Evolutionary conservation across 2,797 vertebrate genomes (phyloP), one percentile per base, ranked within the genome.

Genomic region (Scomberomorus guttatus): DNA sequence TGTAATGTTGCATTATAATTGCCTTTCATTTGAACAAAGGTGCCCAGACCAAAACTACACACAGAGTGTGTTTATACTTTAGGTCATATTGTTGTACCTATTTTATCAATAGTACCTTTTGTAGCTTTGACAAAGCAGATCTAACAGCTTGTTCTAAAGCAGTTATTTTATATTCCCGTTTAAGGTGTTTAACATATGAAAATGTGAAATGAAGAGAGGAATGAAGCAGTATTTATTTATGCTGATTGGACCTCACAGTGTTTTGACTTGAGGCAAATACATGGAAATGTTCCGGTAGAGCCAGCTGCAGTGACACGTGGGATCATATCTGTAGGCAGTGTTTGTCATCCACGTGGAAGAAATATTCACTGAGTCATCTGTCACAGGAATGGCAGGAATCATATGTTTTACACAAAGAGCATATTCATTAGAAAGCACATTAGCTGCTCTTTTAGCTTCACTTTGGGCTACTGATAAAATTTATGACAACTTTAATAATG

Each of bases 351-450:
- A 61, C 67, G 3, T 77, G 79, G 77, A 77, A 5, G 32, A 66
- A 80, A 14, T 65, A 60, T 75, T 82, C 60, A 55, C 71, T 24
- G 64, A 86, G 68, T 84, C 87, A 78, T 76, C 82, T 42, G 48
- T 66, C 62, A 29, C 22, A 77, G 68, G 68, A 87, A 70, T 65
- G 50, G 13, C 37, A 75, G 46, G 34, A 81, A 80, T 87, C 66
- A 79, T 82, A 79, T 82, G 61, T 85, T 82, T 79, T 60, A 70
- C 57, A 88, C 83, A 90, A 87, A 81, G 69, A 34, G 9, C 44
- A 44, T 14, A 82, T 90, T 90, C 57, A 87, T 61, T 48, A 29
- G 29, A 57, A n/a, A 17, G 2, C 67, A 72, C 29, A 60, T 15
- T n/a, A 2, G 25, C 52, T 50, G 17, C 32, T 15, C 32, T 39